These are phyloP conservation scores for Agapostemon virescens DNA, from an alignment of 2,888 invertebrate species.

Conservation along the genomic window DNA sequence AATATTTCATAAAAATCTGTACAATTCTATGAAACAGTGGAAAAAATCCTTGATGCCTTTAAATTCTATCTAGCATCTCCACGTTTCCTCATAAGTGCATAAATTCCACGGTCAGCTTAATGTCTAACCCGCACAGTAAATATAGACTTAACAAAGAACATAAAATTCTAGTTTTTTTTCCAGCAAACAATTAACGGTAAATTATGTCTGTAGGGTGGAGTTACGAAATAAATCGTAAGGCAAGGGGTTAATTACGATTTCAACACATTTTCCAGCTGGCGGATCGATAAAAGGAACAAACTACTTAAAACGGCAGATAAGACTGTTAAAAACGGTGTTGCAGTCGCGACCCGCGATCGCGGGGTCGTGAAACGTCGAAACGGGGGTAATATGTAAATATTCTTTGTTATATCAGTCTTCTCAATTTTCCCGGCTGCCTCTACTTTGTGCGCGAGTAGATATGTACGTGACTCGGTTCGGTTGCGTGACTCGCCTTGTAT, in stretches of 20 bases:
- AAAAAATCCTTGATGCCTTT: no score
- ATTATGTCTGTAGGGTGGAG: neutral
- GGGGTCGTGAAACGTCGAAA: neutral
- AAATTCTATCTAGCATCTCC: neutral
- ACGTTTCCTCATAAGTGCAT: neutral
- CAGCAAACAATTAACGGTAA: conserved; percentile 3
- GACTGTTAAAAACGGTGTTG: neutral
- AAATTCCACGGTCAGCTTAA: neutral
- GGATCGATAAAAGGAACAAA: conserved; percentile 1
- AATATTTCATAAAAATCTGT: no score
- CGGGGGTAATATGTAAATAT: conserved; percentile 4
- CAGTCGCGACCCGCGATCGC: neutral
- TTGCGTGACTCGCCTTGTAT: conserved; percentile 11
- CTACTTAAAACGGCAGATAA: neutral
- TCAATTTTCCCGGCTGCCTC: conserved; percentile 3
- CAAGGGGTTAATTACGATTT: conserved; percentile 3
- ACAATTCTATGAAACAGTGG: no score
- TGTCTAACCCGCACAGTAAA: neutral
- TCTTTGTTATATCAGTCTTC: conserved; percentile 15
- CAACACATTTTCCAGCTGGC: neutral
- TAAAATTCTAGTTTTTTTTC: neutral
- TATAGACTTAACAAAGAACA: neutral
- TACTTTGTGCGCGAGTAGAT: neutral
- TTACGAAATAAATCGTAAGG: conserved; percentile 1
- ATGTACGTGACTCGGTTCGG: neutral